These are phyloP conservation scores for Rhegmatorhina hoffmannsi DNA, from an alignment of 2,113 vertebrate species.

Conservation along the genomic window DNA sequence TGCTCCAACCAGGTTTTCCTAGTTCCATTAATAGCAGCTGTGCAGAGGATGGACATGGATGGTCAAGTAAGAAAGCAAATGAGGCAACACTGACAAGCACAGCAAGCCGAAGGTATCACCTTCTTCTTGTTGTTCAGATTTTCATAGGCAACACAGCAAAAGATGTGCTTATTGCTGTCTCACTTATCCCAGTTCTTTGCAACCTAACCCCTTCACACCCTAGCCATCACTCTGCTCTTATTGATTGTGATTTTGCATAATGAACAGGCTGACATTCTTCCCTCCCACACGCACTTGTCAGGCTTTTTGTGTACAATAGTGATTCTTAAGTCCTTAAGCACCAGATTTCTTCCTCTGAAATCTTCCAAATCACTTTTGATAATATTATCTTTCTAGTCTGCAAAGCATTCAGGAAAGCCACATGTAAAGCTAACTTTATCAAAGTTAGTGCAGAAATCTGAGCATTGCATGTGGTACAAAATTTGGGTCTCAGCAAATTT, in stretches of 20 bases:
- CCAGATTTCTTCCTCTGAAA: neutral
- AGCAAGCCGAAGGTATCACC: neutral
- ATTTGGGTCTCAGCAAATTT: neutral
- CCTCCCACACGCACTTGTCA: neutral
- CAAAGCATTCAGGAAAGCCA: neutral
- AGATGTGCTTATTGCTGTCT: neutral
- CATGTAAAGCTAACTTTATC: neutral
- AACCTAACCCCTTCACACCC: neutral
- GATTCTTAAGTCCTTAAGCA: neutral
- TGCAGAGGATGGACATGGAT: neutral
- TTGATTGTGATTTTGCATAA: neutral
- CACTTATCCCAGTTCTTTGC: neutral
- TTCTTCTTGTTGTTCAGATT: neutral
- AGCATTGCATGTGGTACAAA: neutral
- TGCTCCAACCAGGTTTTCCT: neutral
- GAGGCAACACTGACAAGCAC: neutral
- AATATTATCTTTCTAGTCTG: neutral
- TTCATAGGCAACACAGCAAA: neutral
- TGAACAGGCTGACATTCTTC: slow-evolving; percentile 21
- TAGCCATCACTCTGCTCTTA: neutral
- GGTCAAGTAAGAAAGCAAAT: neutral
- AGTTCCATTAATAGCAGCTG: neutral
- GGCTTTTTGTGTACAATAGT: neutral
- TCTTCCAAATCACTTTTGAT: neutral
- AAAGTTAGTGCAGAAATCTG: neutral